Conservation (phyloP, 2,797 vertebrate genomes). For the Liparis tanakae region DNA sequence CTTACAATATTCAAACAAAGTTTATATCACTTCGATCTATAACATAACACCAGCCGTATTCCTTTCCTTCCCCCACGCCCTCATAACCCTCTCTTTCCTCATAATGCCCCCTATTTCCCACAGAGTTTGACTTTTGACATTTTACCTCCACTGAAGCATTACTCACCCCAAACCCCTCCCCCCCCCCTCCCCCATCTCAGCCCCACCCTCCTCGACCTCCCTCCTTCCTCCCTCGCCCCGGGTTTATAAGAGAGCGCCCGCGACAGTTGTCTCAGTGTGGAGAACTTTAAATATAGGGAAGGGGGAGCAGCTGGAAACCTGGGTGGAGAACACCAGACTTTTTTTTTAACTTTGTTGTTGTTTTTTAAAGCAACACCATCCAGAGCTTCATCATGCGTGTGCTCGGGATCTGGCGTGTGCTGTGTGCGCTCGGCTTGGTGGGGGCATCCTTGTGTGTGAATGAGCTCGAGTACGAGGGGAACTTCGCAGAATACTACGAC, state of each 20-base stretch:
- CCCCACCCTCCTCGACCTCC: slow-evolving; percentile 47
- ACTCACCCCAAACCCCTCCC: slow-evolving; percentile 48
- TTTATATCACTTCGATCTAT: neutral
- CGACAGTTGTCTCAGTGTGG: slow-evolving; percentile 47
- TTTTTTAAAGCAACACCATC: neutral
- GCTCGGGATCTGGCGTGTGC: slow-evolving; percentile 40
- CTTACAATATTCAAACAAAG: neutral
- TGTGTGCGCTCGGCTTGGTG: slow-evolving; percentile 49
- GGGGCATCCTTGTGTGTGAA: slow-evolving; percentile 38
- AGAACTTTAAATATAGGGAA: slow-evolving; percentile 25
- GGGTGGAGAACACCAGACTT: slow-evolving; percentile 16
- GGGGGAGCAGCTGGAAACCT: slow-evolving; percentile 17
- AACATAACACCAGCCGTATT: neutral
- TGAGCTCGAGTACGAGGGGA: slow-evolving; percentile 49
- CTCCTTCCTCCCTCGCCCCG: slow-evolving; percentile 43
- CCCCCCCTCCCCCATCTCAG: slow-evolving; percentile 30
- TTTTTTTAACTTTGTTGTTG: neutral
- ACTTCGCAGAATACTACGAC: slow-evolving; percentile 58
- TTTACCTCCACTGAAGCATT: slow-evolving; percentile 62
- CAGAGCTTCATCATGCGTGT: slow-evolving; percentile 47
- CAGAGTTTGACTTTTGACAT: slow-evolving; percentile 57
- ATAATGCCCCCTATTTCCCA: slow-evolving; percentile 32
- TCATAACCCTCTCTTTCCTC: slow-evolving; percentile 5
- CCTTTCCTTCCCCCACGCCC: neutral
- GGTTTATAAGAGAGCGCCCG: slow-evolving; percentile 65